Percentiles rank a stretch among this genome's conserved stretches.
Conservation (phyloP, 1,140 invertebrate species). For the Aphelinus atriplicis region DNA sequence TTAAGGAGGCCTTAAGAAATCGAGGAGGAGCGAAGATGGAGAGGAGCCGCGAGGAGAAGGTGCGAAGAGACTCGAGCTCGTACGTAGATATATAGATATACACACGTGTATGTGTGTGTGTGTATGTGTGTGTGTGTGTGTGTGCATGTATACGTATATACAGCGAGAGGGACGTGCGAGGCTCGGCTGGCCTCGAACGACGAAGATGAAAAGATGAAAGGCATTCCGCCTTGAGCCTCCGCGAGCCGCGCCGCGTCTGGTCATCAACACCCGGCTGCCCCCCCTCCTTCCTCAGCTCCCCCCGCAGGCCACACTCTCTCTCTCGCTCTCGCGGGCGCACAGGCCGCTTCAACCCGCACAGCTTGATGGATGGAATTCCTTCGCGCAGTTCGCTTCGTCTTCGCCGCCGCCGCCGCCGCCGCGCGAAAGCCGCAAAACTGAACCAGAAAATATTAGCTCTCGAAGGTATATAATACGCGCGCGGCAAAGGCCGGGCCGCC, state of each 20-base stretch:
- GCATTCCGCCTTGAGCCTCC: slow-evolving; percentile 50
- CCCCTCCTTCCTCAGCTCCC: slow-evolving; percentile 5
- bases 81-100: too few species aligned
- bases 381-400: slow-evolving; percentile 14
- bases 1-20: slow-evolving; percentile 37
- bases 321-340: background rate
- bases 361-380: slow-evolving; percentile 59
- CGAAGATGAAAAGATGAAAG: slow-evolving; percentile 55
- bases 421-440: slow-evolving; percentile 40
- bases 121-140: too few species aligned
- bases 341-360: slow-evolving; percentile 25
- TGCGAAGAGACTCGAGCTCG: slow-evolving; percentile 30
- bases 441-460: slow-evolving; percentile 37
- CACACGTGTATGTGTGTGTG: too few species aligned
- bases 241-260: slow-evolving; percentile 50
- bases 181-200: slow-evolving; percentile 14
- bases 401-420: slow-evolving; percentile 25
- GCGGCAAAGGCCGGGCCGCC: too few species aligned
- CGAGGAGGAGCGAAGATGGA: slow-evolving; percentile 1
- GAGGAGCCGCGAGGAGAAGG: slow-evolving; percentile 28
- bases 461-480: background rate
- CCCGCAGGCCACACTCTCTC: slow-evolving; percentile 4
- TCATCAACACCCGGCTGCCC: slow-evolving; percentile 55
- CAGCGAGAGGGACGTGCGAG: too few species aligned
- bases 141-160: too few species aligned